phyloP scores from a whole-genome alignment of 1,140 invertebrate genomes.

The Rhysida immarginata region DNA sequence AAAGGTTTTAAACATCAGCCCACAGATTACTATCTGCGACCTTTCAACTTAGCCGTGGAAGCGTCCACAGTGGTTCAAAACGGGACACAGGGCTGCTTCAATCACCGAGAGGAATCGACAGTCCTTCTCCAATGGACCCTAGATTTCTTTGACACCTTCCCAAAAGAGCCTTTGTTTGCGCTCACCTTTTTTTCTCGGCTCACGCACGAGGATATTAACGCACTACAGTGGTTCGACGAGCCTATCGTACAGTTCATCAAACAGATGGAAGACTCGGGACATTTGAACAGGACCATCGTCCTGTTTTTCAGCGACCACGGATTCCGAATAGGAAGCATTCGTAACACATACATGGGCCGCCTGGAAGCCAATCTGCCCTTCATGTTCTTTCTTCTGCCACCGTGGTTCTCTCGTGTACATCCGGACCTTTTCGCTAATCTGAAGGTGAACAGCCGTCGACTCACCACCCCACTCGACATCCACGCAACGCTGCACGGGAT shows the following conservation, averaged over 20 bases:
- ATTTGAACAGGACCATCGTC: slow-evolving; percentile 40
- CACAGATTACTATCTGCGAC: background rate
- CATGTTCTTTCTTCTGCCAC: slow-evolving; percentile 59
- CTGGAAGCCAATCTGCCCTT: slow-evolving; percentile 81
- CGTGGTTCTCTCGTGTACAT: slow-evolving; percentile 46
- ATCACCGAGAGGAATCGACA: background rate
- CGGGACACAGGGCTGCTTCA: background rate
- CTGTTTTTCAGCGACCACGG: slow-evolving; percentile 89
- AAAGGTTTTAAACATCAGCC: background rate
- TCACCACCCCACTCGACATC: slow-evolving; percentile 35
- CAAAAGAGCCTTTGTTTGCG: slow-evolving; percentile 9
- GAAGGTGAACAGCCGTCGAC: slow-evolving; percentile 38
- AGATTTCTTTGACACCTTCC: slow-evolving; percentile 16
- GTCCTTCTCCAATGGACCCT: background rate
- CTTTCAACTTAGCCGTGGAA: background rate
- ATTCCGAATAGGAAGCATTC: slow-evolving; percentile 63
- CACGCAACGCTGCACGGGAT: slow-evolving; percentile 31
- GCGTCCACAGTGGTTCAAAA: background rate
- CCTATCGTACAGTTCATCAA: slow-evolving; percentile 9
- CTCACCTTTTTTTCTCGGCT: background rate
- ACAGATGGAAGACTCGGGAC: slow-evolving; percentile 12
- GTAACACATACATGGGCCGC: slow-evolving; percentile 62
- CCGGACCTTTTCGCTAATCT: slow-evolving; percentile 48
- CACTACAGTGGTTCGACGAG: background rate
- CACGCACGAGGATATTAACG: background rate